These are phyloP conservation scores for Excalfactoria chinensis DNA, from an alignment of 2,113 vertebrate genomes.

Conservation along the genomic window DNA sequence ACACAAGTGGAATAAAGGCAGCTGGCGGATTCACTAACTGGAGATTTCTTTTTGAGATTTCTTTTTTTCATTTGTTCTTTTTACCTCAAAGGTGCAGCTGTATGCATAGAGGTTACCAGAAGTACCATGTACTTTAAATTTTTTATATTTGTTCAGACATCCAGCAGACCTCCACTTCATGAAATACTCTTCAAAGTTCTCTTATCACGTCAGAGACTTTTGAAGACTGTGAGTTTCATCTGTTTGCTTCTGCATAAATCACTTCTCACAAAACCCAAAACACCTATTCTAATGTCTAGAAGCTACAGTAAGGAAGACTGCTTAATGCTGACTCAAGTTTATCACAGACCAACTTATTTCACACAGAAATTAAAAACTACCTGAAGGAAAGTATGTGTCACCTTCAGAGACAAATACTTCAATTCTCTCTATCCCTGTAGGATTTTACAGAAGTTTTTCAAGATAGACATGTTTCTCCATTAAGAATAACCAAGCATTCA, in stretches of 20 bases:
- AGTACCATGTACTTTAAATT: background rate
- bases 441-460: background rate
- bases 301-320: background rate
- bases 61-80: no score
- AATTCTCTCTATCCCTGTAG: background rate
- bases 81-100: background rate
- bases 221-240: background rate
- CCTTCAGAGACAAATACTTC: conserved; percentile 2
- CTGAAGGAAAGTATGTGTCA: background rate
- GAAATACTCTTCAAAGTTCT: background rate
- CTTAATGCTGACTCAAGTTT: background rate
- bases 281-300: background rate
- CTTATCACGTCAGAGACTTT: background rate
- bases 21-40: background rate
- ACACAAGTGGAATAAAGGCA: background rate
- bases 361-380: background rate
- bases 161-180: background rate
- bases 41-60: background rate
- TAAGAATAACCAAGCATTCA: background rate
- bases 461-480: background rate
- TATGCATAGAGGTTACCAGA: background rate
- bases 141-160: background rate
- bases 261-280: background rate
- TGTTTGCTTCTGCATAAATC: background rate
- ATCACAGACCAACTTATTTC: background rate